Evolutionary conservation across 1,140 invertebrate species (phyloP).

Genomic region (Leptonema lineaticorne): DNA sequence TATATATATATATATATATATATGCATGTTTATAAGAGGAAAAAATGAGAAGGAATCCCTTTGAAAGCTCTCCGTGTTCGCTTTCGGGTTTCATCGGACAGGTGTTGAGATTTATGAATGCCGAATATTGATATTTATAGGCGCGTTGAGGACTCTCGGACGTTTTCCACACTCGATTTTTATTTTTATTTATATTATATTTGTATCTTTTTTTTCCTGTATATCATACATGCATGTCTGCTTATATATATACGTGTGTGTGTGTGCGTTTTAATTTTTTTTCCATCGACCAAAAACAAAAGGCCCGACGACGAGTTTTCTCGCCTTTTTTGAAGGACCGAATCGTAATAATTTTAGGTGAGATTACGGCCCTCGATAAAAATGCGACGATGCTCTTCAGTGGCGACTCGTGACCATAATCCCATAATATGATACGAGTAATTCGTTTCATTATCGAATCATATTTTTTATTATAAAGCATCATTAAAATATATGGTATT

Average conservation of each 20-base stretch:
- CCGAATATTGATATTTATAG: constrained; percentile 41
- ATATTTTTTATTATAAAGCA: too few relatives aligned
- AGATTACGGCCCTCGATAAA: constrained; percentile 55
- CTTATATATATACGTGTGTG: too few relatives aligned
- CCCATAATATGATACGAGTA: not conserved
- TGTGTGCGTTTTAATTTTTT: too few relatives aligned
- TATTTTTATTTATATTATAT: not conserved
- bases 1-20: not conserved
- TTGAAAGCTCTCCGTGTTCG: constrained; percentile 14
- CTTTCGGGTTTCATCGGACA: constrained; percentile 20
- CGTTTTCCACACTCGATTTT: constrained; percentile 15
- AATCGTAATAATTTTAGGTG: constrained; percentile 58
- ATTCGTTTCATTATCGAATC: too few relatives aligned
- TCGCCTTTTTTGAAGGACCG: constrained; percentile 40
- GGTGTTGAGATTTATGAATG: constrained; percentile 41
- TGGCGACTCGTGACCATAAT: constrained; percentile 9
- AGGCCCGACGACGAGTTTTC: constrained; percentile 30
- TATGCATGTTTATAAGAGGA: not conserved
- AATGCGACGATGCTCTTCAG: constrained; percentile 48
- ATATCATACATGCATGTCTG: too few relatives aligned
- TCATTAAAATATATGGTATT: too few relatives aligned
- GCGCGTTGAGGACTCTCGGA: constrained; percentile 32
- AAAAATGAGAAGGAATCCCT: not conserved
- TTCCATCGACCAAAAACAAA: constrained; percentile 41
- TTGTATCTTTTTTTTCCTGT: too few relatives aligned